Evolutionary conservation across 2,888 invertebrate species (phyloP).

Genomic region (Ischnus inquisitorius): DNA sequence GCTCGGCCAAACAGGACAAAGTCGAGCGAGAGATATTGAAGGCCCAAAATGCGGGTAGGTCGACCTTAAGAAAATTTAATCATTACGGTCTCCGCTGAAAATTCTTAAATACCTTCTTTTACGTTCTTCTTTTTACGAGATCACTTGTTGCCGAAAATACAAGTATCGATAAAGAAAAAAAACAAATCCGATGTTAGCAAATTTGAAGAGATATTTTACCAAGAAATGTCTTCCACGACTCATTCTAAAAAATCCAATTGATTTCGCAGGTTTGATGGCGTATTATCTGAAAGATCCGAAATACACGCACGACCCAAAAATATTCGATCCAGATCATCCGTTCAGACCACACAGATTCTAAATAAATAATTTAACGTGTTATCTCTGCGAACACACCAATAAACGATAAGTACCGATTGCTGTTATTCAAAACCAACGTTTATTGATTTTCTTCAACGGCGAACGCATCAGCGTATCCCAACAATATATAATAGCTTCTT

Average conservation of each 20-base stretch:
- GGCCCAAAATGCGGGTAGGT: slow-evolving; percentile 90
- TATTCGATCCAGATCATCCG: slow-evolving; percentile 96
- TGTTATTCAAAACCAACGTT: slow-evolving; percentile 39
- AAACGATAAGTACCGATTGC: slow-evolving; percentile 53
- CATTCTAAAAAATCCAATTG: background rate
- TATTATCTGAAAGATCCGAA: slow-evolving; percentile 92
- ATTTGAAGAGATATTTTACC: too few relatives aligned
- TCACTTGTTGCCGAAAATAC: too few relatives aligned
- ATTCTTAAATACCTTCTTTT: background rate
- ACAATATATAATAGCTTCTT: background rate
- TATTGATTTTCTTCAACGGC: background rate
- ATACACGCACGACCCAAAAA: slow-evolving; percentile 94
- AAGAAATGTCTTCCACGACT: background rate
- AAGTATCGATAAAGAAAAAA: too few relatives aligned
- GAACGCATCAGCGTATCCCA: background rate
- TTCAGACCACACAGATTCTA: slow-evolving; percentile 93
- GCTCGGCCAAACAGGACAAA: slow-evolving; percentile 91
- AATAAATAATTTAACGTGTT: slow-evolving; percentile 69
- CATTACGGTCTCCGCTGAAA: background rate
- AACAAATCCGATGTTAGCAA: too few relatives aligned
- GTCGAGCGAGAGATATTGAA: slow-evolving; percentile 91
- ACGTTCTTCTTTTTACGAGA: slow-evolving; percentile 11
- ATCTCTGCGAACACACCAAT: slow-evolving; percentile 66
- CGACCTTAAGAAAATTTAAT: too few relatives aligned
- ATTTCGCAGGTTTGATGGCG: slow-evolving; percentile 91